Percentiles rank a stretch among this genome's conserved stretches.
Evolutionary conservation across 2,113 vertebrate genomes (phyloP).

Genomic region (Rhinoptilus africanus): DNA sequence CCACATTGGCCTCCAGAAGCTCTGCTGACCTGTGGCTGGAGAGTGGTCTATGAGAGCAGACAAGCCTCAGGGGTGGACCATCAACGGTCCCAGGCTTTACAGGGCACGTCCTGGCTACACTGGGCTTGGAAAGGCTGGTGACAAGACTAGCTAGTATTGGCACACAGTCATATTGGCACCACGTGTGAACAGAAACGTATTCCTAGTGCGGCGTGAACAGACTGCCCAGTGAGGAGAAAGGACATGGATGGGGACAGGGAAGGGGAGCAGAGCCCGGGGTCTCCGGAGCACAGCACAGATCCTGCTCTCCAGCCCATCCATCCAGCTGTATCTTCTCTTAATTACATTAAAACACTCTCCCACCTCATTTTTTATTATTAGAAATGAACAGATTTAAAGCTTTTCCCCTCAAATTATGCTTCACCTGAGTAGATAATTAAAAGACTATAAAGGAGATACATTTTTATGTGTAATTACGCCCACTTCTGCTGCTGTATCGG

Average conservation of each 20-base stretch:
- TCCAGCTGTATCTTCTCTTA: background rate
- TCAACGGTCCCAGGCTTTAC: background rate
- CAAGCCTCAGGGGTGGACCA: too few species aligned
- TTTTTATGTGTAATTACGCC: constrained; percentile 63
- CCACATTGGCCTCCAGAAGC: fast-evolving
- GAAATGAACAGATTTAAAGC: constrained; percentile 62
- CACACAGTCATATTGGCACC: background rate
- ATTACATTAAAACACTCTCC: constrained; percentile 51
- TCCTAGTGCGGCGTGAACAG: fast-evolving
- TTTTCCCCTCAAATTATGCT: constrained; percentile 66
- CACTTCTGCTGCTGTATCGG: constrained; percentile 1
- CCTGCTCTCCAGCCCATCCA: background rate
- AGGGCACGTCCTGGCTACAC: background rate
- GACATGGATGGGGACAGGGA: fast-evolving
- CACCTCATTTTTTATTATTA: constrained; percentile 56
- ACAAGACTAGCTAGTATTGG: too few species aligned
- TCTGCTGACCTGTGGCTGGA: background rate
- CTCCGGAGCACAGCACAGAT: background rate
- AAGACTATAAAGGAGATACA: constrained; percentile 59
- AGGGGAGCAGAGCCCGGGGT: background rate
- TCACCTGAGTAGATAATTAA: constrained; percentile 75
- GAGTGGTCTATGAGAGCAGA: background rate
- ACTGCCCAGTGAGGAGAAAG: background rate
- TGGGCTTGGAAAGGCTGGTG: background rate
- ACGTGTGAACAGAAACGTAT: fast-evolving